Evolutionary conservation across 2,888 invertebrate genomes (phyloP).

Genomic region (Pheosia tremula): DNA sequence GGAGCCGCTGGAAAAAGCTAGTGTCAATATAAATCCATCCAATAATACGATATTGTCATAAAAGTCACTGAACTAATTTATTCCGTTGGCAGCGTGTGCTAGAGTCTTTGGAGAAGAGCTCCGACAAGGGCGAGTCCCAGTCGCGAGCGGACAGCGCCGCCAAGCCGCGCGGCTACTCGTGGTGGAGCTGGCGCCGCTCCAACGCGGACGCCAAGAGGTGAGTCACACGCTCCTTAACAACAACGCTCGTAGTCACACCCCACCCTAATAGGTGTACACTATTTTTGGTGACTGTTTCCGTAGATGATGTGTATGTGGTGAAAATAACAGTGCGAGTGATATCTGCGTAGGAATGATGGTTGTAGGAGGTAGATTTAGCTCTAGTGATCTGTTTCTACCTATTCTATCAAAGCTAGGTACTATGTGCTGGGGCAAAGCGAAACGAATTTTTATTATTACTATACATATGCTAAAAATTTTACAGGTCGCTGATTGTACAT

Average conservation of each 20-base stretch:
- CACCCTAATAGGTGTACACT: constrained; percentile 1
- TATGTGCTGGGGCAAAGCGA: too few species aligned
- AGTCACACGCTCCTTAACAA: constrained; percentile 16
- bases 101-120: constrained; percentile 70
- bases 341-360: neutral
- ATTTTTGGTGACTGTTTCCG: neutral
- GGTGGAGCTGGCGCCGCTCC: constrained; percentile 89
- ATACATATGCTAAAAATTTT: too few species aligned
- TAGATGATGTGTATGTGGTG: neutral
- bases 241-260: neutral
- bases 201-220: constrained; percentile 67
- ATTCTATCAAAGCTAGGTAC: too few species aligned
- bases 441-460: too few species aligned
- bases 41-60: too few species aligned
- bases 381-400: too few species aligned
- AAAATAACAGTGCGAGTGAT: neutral
- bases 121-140: constrained; percentile 57
- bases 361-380: too few species aligned
- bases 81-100: constrained; percentile 62
- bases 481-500: too few species aligned
- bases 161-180: constrained; percentile 83
- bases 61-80: neutral
- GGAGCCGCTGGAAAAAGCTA: too few species aligned
- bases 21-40: too few species aligned
- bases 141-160: constrained; percentile 52